Evolutionary conservation across 2,113 vertebrate species (phyloP).

Genomic region (Phycodurus eques): DNA sequence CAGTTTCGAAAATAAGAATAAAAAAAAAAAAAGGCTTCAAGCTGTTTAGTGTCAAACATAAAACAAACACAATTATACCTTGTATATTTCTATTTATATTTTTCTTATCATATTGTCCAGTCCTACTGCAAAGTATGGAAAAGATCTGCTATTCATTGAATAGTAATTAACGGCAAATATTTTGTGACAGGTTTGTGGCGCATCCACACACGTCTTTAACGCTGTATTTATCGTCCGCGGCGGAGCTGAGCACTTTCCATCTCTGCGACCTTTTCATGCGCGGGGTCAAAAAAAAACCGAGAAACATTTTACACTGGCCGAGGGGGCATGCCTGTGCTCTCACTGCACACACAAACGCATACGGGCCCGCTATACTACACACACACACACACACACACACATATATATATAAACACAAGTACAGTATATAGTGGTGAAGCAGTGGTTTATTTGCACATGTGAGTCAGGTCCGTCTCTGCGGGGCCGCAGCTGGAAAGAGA

Average conservation of each 20-base stretch:
- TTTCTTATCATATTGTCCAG: background rate
- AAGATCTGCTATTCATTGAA: background rate
- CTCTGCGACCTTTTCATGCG: background rate
- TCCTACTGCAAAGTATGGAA: background rate
- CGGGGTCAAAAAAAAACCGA: background rate
- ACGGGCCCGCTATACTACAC: background rate
- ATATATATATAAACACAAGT: background rate
- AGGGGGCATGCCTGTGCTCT: conserved; percentile 17
- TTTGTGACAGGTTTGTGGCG: background rate
- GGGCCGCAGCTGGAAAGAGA: conserved; percentile 52
- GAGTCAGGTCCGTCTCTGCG: conserved; percentile 50
- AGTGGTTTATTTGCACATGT: conserved; percentile 60
- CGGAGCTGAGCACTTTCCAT: background rate
- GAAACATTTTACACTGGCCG: conserved; percentile 15
- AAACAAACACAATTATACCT: no score
- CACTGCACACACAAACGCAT: conserved; percentile 26
- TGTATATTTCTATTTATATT: no score
- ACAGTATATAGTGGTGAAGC: conserved; percentile 16
- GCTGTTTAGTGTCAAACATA: no score
- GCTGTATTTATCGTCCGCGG: background rate
- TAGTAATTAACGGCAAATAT: background rate
- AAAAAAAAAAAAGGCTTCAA: no score
- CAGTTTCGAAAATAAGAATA: no score
- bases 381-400: conserved; percentile 14
- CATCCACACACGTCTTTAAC: background rate